These are phyloP conservation scores for Andrena camellia DNA, from an alignment of 2,888 invertebrate species.

Conservation along the genomic window DNA sequence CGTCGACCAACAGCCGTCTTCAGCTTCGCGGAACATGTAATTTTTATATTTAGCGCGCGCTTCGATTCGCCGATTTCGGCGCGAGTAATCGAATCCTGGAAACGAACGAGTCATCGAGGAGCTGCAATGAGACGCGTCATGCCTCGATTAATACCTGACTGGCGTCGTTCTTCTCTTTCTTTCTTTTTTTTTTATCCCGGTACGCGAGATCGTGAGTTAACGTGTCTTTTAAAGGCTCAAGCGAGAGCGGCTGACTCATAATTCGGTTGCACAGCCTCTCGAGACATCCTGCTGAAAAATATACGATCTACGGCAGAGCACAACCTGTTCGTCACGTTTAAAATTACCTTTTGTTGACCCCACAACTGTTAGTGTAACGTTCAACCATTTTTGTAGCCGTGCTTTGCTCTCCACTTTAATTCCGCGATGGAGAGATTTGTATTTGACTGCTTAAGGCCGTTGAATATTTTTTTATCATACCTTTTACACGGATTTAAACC, in stretches of 20 bases:
- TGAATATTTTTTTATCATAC: background rate
- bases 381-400: constrained; percentile 9
- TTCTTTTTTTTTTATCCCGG: background rate
- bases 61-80: constrained; percentile 33
- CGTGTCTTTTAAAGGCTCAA: constrained; percentile 43
- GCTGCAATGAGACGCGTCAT: constrained; percentile 50
- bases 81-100: constrained; percentile 55
- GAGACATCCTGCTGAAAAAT: constrained; percentile 35
- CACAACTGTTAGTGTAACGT: constrained; percentile 15
- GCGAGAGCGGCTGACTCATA: constrained; percentile 36
- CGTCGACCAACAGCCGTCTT: constrained; percentile 8
- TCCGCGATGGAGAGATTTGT: constrained; percentile 1
- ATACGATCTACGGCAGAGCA: background rate
- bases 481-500: background rate
- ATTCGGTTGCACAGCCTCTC: constrained; percentile 18
- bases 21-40: constrained; percentile 56
- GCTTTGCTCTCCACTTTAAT: background rate
- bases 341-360: constrained; percentile 50
- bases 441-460: background rate
- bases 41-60: constrained; percentile 69
- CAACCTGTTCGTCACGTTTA: constrained; percentile 50
- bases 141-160: constrained; percentile 40
- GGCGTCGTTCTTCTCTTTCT: background rate
- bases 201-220: constrained; percentile 19
- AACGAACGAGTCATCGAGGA: constrained; percentile 58